Evolutionary conservation across 2,888 invertebrate species (phyloP).

Genomic region (Athripsodes cinereus): DNA sequence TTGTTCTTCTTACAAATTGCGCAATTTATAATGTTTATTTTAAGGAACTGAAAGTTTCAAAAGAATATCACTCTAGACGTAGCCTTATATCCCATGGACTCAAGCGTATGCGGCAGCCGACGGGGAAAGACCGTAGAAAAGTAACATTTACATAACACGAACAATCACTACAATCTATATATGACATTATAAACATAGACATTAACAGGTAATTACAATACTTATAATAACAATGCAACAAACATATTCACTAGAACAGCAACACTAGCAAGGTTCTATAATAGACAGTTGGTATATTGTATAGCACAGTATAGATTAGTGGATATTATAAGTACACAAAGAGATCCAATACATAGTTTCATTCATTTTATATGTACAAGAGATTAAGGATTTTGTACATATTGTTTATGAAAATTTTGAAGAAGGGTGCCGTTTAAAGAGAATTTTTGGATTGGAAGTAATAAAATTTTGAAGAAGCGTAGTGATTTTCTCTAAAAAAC

Average conservation of each 20-base stretch:
- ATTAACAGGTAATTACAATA: not conserved
- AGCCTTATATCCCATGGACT: not conserved
- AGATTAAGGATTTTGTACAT: no score
- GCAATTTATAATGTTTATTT: no score
- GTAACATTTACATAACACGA: conserved; percentile 19
- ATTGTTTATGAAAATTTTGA: no score
- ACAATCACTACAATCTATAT: not conserved
- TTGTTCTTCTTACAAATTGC: no score
- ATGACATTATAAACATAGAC: not conserved
- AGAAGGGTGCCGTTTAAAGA: not conserved
- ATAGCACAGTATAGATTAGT: no score
- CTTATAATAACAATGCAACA: not conserved
- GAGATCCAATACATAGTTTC: no score
- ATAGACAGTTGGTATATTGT: no score
- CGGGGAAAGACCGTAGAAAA: conserved; percentile 26
- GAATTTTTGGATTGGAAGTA: no score
- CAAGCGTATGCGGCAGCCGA: conserved; percentile 24
- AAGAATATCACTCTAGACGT: not conserved
- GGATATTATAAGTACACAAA: no score
- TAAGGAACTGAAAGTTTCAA: not conserved
- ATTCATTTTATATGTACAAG: no score
- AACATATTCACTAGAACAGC: not conserved
- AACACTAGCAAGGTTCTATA: no score
- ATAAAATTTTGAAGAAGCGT: not conserved
- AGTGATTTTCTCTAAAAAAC: not conserved